Percentiles rank a stretch among this genome's conserved stretches.
Conservation (phyloP, 2,888 invertebrate species). For the Caenorhabditis sp. region DNA sequence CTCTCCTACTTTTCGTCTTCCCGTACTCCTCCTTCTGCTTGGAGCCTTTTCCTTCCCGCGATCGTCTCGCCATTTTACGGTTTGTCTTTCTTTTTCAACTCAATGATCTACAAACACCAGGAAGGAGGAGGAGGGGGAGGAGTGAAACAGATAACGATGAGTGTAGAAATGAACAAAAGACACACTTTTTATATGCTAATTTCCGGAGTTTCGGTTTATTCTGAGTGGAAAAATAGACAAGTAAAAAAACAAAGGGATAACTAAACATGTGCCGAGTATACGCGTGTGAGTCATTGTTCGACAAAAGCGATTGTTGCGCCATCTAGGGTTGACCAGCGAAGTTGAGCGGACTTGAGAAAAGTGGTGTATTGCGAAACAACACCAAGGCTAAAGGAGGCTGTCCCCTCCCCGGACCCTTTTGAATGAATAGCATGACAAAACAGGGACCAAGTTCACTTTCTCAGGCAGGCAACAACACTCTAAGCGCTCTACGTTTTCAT, state of each 20-base stretch:
- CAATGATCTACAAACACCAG: constrained; percentile 63
- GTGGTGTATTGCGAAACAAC: constrained; percentile 56
- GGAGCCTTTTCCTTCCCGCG: constrained; percentile 36
- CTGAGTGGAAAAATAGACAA: too few species aligned
- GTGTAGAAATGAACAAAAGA: not conserved
- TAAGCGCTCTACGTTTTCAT: too few species aligned
- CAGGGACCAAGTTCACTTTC: constrained; percentile 23
- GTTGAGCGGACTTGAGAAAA: constrained; percentile 24
- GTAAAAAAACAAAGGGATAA: constrained; percentile 14
- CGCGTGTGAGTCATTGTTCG: constrained; percentile 35
- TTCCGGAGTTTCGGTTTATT: not conserved
- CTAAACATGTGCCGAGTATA: constrained; percentile 18
- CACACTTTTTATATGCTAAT: not conserved
- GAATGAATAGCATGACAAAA: constrained; percentile 59
- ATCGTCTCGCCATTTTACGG: constrained; percentile 56
- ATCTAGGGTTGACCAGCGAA: not conserved
- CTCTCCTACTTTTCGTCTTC: constrained; percentile 14
- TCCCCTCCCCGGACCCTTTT: not conserved
- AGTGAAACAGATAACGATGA: constrained; percentile 48
- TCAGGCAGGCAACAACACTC: too few species aligned
- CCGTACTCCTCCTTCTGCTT: constrained; percentile 8
- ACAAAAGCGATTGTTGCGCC: not conserved
- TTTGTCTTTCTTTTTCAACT: constrained; percentile 63
- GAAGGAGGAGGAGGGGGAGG: not conserved
- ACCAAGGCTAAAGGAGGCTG: constrained; percentile 24